These are phyloP conservation scores for Chionomys nivalis DNA, from an alignment of 2,113 vertebrate genomes.

Conservation along the genomic window DNA sequence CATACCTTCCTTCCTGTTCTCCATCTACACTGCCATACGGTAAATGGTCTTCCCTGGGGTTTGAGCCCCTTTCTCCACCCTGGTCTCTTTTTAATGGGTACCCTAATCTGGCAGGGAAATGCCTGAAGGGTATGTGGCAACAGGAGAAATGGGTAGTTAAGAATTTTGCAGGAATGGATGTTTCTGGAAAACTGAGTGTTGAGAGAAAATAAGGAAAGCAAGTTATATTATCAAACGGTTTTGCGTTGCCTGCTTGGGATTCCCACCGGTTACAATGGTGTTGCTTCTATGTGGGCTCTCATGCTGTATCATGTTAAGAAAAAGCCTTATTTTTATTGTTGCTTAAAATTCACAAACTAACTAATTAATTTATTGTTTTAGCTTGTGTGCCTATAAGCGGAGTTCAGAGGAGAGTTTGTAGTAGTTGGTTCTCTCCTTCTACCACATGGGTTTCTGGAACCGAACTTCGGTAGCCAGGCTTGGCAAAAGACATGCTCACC, in stretches of 20 bases:
- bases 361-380: background rate
- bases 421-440: too few species aligned
- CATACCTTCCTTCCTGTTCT: background rate
- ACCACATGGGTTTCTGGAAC: background rate
- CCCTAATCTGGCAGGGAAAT: background rate
- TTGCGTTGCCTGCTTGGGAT: background rate
- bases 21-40: too few species aligned
- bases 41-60: background rate
- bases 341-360: too few species aligned
- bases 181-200: background rate
- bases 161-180: background rate
- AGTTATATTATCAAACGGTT: background rate
- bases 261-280: background rate
- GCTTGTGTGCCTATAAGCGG: background rate
- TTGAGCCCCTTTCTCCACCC: background rate
- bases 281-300: constrained; percentile 44
- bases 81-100: background rate
- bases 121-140: background rate
- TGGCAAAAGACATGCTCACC: background rate
- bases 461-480: background rate
- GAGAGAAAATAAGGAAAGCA: background rate
- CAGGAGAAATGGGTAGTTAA: too few species aligned
- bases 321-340: constrained; percentile 30
- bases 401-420: background rate
- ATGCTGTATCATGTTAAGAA: constrained; percentile 23